Percentiles rank a stretch among this genome's conserved stretches.
These are phyloP conservation scores for Hirtodrosophila cameraria DNA, from an alignment of 2,888 invertebrate species.

Conservation along the genomic window DNA sequence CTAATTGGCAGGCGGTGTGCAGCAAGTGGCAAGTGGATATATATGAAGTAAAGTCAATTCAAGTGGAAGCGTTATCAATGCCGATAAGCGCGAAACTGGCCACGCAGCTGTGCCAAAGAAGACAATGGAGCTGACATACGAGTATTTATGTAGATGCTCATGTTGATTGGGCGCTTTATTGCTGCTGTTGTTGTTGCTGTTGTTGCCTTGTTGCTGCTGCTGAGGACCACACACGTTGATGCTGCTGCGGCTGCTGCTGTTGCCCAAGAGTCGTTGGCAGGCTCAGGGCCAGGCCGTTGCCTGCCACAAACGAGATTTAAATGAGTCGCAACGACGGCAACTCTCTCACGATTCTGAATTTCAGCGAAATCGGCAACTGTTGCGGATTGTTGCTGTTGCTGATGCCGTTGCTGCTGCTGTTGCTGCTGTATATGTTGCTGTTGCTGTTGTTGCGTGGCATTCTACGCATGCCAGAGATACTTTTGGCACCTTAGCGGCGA, in stretches of 20 bases:
- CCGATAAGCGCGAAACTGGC: constrained; percentile 35
- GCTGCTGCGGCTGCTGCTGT: constrained; percentile 28
- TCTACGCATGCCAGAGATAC: constrained; percentile 78
- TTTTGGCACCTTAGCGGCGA: constrained; percentile 78
- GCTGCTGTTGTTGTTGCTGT: constrained; percentile 32
- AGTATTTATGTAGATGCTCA: constrained; percentile 66
- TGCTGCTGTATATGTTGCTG: neutral
- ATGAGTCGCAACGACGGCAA: constrained; percentile 76
- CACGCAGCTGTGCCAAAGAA: constrained; percentile 27
- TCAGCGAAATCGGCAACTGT: constrained; percentile 72
- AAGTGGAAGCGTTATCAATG: constrained; percentile 33
- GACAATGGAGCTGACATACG: constrained; percentile 58
- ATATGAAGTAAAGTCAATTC: neutral
- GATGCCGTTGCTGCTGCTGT: constrained; percentile 3
- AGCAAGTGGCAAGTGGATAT: constrained; percentile 4
- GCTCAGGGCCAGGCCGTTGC: constrained; percentile 42
- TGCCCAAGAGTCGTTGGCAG: constrained; percentile 39
- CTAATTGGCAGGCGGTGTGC: constrained; percentile 69
- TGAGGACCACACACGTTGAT: constrained; percentile 72
- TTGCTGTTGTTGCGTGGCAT: constrained; percentile 51
- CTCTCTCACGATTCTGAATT: constrained; percentile 80
- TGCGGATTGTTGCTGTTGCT: constrained; percentile 43
- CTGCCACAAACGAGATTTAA: constrained; percentile 79
- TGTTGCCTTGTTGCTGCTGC: constrained; percentile 15
- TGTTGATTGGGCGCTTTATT: constrained; percentile 65